Conservation (phyloP, 2,797 vertebrate species). For the Notamacropus eugenii region DNA sequence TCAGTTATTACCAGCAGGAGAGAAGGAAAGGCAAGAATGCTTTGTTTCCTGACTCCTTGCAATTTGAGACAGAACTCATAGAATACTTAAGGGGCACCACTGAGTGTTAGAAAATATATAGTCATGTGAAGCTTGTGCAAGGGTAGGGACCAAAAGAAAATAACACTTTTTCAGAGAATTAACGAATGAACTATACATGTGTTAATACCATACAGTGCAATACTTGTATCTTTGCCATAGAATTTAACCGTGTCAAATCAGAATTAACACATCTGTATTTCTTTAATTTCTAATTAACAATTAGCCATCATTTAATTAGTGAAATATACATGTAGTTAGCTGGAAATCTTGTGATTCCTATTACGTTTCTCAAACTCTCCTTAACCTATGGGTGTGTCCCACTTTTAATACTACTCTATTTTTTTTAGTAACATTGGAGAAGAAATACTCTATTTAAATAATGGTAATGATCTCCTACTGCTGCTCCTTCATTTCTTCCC, state of each 20-base stretch:
- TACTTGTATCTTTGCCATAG: slow-evolving; percentile 29
- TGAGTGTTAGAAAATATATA: not conserved
- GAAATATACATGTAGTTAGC: slow-evolving; percentile 41
- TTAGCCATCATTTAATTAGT: slow-evolving; percentile 71
- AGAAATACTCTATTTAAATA: slow-evolving; percentile 66
- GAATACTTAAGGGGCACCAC: not conserved
- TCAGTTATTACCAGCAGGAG: not conserved
- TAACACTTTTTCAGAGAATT: slow-evolving; percentile 32
- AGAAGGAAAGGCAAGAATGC: not conserved
- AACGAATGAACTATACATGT: slow-evolving; percentile 27
- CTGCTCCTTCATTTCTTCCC: not conserved
- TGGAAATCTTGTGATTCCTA: slow-evolving; percentile 7
- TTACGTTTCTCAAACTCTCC: slow-evolving; percentile 54
- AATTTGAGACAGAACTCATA: not conserved
- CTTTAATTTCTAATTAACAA: slow-evolving; percentile 70
- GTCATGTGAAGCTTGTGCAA: slow-evolving; percentile 32
- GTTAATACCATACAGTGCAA: slow-evolving; percentile 50
- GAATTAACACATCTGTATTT: slow-evolving; percentile 74
- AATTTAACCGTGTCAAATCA: slow-evolving; percentile 57
- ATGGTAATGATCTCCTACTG: slow-evolving; percentile 35
- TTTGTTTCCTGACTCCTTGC: not conserved
- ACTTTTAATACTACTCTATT: slow-evolving; percentile 56
- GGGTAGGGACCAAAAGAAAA: slow-evolving; percentile 37
- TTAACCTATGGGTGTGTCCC: slow-evolving; percentile 64
- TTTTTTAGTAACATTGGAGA: slow-evolving; percentile 62